These are phyloP conservation scores for Scaptodrosophila latifasciaeformis DNA, from an alignment of 2,888 invertebrate genomes.

Conservation along the genomic window DNA sequence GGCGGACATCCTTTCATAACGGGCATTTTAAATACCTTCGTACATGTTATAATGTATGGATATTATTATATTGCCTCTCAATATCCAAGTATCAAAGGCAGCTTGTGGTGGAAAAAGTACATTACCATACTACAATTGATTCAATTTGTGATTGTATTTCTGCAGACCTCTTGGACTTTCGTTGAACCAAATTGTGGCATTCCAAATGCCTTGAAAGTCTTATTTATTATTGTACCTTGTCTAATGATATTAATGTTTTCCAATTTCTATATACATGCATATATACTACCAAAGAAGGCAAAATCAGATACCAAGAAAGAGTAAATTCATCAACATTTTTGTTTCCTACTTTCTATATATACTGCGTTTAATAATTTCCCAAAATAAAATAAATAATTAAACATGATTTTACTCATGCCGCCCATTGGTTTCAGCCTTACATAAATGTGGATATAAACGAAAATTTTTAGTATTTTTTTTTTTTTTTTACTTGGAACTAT, in stretches of 20 bases:
- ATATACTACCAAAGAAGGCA: background rate
- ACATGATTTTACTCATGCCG: background rate
- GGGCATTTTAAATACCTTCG: constrained; percentile 82
- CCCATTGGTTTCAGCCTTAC: too few species aligned
- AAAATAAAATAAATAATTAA: background rate
- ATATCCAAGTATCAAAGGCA: constrained; percentile 81
- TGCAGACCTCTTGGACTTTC: background rate
- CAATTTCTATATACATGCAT: background rate
- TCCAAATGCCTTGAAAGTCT: too few species aligned
- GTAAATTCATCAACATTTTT: too few species aligned
- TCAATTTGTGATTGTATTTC: constrained; percentile 35
- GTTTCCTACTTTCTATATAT: too few species aligned
- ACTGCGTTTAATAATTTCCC: background rate
- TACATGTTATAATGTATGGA: constrained; percentile 86
- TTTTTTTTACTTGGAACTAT: too few species aligned
- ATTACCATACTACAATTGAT: constrained; percentile 87
- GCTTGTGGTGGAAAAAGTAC: constrained; percentile 86
- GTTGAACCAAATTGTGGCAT: background rate
- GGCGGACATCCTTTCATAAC: constrained; percentile 81
- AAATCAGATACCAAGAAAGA: background rate
- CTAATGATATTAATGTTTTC: background rate
- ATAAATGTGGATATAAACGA: too few species aligned
- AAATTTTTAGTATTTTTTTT: too few species aligned
- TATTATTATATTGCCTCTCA: constrained; percentile 85
- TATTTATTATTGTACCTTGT: too few species aligned